Conservation (phyloP, 2,113 vertebrate species). For the Rhodinocichla rosea region DNA sequence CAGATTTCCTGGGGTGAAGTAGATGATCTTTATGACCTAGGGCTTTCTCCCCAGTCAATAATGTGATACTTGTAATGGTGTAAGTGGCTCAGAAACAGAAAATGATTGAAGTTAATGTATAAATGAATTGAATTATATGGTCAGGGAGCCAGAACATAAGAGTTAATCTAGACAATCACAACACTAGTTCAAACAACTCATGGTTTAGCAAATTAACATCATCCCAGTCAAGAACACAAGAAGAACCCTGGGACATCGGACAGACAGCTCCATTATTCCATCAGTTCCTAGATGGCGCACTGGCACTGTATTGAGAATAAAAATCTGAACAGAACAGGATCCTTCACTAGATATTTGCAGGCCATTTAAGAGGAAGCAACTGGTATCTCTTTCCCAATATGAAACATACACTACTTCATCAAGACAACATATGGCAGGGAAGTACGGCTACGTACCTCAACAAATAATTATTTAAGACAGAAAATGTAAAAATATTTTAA, state of each 20-base stretch:
- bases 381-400: neutral
- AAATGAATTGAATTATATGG: neutral
- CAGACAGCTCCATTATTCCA: neutral
- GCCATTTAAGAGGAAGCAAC: neutral
- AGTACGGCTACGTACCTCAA: neutral
- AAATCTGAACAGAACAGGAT: neutral
- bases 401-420: neutral
- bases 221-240: neutral
- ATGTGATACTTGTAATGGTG: fast-evolving
- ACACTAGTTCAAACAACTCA: neutral
- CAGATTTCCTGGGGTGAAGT: neutral
- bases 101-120: neutral
- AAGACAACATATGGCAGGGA: neutral
- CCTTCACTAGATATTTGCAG: neutral
- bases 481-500: neutral
- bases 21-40: neutral
- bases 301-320: neutral
- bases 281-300: neutral
- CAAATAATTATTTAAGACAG: neutral
- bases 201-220: neutral
- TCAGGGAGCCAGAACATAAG: neutral
- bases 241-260: neutral
- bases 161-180: neutral
- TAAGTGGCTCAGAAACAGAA: neutral
- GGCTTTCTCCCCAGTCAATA: neutral